Conservation (phyloP, 2,113 vertebrate genomes). For the Crotalus horridus region DNA sequence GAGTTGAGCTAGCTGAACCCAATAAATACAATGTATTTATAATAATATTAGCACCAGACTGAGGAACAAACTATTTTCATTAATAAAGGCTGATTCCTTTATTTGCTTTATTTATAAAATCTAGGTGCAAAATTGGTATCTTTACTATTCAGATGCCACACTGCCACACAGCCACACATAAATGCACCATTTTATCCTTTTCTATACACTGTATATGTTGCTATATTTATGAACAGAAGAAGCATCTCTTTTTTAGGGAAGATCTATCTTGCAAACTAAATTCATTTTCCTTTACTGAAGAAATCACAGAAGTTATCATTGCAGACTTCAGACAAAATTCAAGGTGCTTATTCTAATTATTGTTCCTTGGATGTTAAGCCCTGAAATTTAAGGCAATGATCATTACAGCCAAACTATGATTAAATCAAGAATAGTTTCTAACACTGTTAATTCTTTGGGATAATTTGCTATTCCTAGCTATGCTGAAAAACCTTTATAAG, state of each 20-base stretch:
- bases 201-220: neutral
- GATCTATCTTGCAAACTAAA: neutral
- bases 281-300: neutral
- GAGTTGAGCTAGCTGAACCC: neutral
- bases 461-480: neutral
- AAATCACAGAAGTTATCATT: too few species aligned
- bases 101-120: neutral
- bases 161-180: neutral
- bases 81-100: neutral
- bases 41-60: neutral
- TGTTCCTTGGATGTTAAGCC: neutral
- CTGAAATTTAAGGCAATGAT: neutral
- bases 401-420: neutral
- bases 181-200: neutral
- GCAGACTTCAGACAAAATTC: neutral
- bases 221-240: neutral
- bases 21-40: neutral
- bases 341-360: neutral
- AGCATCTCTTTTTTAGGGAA: neutral
- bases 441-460: neutral
- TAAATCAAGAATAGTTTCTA: neutral
- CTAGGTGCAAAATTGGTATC: neutral
- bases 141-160: neutral
- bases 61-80: neutral
- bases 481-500: neutral